Base-by-base conservation (phyloP, 2,888 invertebrate species). In the Monochamus alternatus region DNA sequence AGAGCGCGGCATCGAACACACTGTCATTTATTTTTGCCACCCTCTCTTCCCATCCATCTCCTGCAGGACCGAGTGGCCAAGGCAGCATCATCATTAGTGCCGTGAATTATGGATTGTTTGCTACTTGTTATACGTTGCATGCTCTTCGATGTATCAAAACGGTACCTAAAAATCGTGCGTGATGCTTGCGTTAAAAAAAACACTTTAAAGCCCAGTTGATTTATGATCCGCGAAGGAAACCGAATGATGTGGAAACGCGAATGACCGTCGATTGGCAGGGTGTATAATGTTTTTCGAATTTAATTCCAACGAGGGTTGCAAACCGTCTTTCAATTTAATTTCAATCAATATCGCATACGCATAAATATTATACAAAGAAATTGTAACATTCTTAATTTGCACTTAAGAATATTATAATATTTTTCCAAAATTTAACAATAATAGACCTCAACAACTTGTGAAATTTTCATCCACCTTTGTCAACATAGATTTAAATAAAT, bases 31-130 rank as follows among this genome's bases (percentile, higher is more conserved):
- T 87, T 86, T 87, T 86, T 86, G 84, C 84, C 81, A 80, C 81
- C 81, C 81, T 77, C 82, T 31, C 63, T 71, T 80, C 81, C 78
- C 86, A 88, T 88, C 87, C 84, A 87, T 88, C 87, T 87, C 86
- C 80, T 84, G 85, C 87, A 87, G 88, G 84, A 85, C 84, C 85
- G 85, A 86, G 85, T 86, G 87, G 87, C 84, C 86, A 84, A 84
- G 86, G 87, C 87, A 84, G 87, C 86, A 86, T 85, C 87, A 87
- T 88, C 88, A 88, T 88, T 88, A 88, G 88, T 86, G 86, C 87
- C 83, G 86, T 88, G 88, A 88, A 87, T 88, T 88, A 88, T 88
- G 87, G 88, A 87, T 88, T 88, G 87, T 88, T 88, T 88, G 77
- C 74, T 66, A 68, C 70, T 70, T 83, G 82, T 78, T 78, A 80